phyloP scores from a whole-genome alignment of 2,888 invertebrate species.

The Liposcelis brunnea region DNA sequence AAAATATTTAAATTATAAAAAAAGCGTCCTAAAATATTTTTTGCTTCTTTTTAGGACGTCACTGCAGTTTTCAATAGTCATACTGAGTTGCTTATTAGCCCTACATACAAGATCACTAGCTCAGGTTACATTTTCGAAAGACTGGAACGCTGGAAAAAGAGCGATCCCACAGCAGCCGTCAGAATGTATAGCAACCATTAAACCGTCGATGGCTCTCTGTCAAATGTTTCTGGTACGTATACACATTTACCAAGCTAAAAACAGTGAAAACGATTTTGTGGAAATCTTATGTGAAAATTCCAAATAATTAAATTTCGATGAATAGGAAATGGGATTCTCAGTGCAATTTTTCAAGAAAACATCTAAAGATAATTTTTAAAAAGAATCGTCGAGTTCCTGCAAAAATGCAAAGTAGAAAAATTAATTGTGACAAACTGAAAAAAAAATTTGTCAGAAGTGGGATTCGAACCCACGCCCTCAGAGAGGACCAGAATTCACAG shows the following conservation, averaged over 20 bases:
- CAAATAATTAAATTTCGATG: too few relatives aligned
- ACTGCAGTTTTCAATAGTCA: too few relatives aligned
- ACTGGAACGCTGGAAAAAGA: constrained; percentile 15
- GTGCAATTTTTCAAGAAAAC: too few relatives aligned
- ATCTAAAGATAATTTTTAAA: neutral
- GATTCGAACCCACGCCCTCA: constrained; percentile 14
- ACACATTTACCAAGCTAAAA: too few relatives aligned
- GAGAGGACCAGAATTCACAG: constrained; percentile 12
- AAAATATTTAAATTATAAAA: too few relatives aligned
- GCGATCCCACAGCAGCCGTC: neutral
- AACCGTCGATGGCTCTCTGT: constrained; percentile 1
- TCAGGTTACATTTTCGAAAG: constrained; percentile 15
- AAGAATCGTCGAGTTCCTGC: neutral
- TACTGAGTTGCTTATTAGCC: too few relatives aligned
- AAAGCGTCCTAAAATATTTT: too few relatives aligned
- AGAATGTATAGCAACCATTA: neutral
- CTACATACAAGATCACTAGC: neutral
- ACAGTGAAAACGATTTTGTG: too few relatives aligned
- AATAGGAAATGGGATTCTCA: too few relatives aligned
- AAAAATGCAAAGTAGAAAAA: constrained; percentile 3
- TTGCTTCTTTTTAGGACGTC: too few relatives aligned
- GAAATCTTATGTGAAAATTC: too few relatives aligned
- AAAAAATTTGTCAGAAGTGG: constrained; percentile 13
- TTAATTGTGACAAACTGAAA: neutral
- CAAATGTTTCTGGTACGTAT: constrained; percentile 5